Evolutionary conservation across 2,797 vertebrate genomes (phyloP).

Genomic region (Darevskia nairensis): DNA sequence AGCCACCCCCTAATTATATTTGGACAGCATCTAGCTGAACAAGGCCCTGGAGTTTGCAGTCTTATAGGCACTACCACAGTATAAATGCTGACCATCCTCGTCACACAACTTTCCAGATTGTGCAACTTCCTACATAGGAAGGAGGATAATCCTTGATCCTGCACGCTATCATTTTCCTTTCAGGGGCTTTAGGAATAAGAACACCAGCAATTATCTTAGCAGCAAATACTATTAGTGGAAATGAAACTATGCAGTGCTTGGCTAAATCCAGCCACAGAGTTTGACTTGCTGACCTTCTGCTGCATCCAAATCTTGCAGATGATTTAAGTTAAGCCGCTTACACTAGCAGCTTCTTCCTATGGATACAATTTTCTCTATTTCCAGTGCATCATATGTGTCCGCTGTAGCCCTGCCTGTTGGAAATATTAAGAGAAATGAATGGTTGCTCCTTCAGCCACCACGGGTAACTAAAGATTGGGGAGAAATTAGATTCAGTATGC

Average conservation of each 20-base stretch:
- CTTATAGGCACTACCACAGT: not conserved
- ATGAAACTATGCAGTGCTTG: conserved; percentile 37
- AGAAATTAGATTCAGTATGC: not conserved
- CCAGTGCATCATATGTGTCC: conserved; percentile 5
- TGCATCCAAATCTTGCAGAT: conserved; percentile 39
- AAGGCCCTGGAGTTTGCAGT: not conserved
- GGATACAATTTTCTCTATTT: conserved; percentile 28
- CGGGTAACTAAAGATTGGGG: too few relatives aligned
- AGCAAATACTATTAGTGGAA: conserved; percentile 44
- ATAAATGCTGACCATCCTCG: not conserved
- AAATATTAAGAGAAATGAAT: conserved; percentile 32
- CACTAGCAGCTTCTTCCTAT: conserved; percentile 22
- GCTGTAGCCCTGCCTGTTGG: not conserved
- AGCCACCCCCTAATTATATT: conserved; percentile 38
- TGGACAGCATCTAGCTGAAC: conserved; percentile 15
- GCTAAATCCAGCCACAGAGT: conserved; percentile 43
- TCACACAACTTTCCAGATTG: conserved; percentile 10
- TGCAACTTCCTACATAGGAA: not conserved
- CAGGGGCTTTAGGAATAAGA: conserved; percentile 30
- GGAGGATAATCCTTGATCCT: conserved; percentile 3
- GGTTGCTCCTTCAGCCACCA: not conserved
- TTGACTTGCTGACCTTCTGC: conserved; percentile 47
- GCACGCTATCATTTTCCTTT: conserved; percentile 28
- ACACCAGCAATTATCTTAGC: conserved; percentile 20
- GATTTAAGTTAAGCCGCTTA: conserved; percentile 31